Base-by-base conservation (phyloP, 2,797 vertebrate species). In the Podargus strigoides region DNA sequence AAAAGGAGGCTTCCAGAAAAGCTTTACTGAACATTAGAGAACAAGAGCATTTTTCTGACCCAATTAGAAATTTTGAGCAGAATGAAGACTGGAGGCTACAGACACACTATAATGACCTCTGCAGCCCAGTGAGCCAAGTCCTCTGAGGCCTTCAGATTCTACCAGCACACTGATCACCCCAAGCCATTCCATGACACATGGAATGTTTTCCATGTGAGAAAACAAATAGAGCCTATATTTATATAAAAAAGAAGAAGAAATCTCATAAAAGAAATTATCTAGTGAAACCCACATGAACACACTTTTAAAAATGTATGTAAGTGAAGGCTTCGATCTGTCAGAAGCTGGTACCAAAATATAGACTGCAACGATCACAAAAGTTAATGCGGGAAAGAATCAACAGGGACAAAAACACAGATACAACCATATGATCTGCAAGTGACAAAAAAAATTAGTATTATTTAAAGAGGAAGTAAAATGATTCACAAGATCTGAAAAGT, bases 381-480 rank as follows among this genome's bases (percentile, higher is more conserved):
- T 17, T 24, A 75, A 50, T 8, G 8, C 32, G 86, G 27, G 42
- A 47, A 62, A 73, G 24, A 50, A 84, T 19, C 32, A 55, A 18
- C 8, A 76, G 27, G 12, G 32, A 36, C 50, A 77, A 16, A 68
- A 15, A 52, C 6, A 76, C 13, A 87, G 21, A 42, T 2, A 52
- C 5, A 85, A 75, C 3, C 14, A 34, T 0, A 53, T 2, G 6
- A 79, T 13, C 20, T 59, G 20, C 49, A 91, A 66, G 28, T 23
- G 42, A 75, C 53, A 64, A 41, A 17, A 27, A 58, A 66, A 62
- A 66, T 55, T 53, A 36, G 3, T 4, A 39, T n/a, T n/a, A n/a
- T n/a, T 77, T 53, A 60, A 5, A n/a, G 14, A 59, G 32, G 9
- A 30, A 0, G 0, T 41, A 16, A 63, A 76, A 56, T 7, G 4